phyloP scores from a whole-genome alignment of 2,888 invertebrate genomes.

The Himalopsyche kuldschensis region DNA sequence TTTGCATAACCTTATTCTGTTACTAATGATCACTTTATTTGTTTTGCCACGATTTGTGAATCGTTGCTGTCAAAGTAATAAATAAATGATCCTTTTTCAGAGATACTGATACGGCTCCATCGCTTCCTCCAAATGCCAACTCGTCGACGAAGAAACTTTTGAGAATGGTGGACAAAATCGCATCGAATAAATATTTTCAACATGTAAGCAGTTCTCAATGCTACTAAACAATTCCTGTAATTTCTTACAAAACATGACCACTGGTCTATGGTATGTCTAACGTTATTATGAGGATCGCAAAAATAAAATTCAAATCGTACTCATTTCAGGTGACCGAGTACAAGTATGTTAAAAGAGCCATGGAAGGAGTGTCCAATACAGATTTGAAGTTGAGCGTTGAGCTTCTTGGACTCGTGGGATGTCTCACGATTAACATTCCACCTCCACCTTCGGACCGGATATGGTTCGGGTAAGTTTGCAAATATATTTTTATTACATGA shows the following conservation, averaged over 20 bases:
- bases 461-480: constrained; percentile 80
- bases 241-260: neutral
- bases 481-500: too few species aligned
- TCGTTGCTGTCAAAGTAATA: neutral
- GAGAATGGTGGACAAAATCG: constrained; percentile 81
- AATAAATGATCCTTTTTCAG: constrained; percentile 3
- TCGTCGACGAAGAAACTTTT: constrained; percentile 70
- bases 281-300: neutral
- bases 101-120: constrained; percentile 6
- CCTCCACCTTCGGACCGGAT: constrained; percentile 87
- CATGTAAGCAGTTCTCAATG: constrained; percentile 54
- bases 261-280: too few species aligned
- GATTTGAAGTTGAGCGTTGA: constrained; percentile 84
- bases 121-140: constrained; percentile 36
- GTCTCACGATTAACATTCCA: constrained; percentile 81
- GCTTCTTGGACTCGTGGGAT: constrained; percentile 75
- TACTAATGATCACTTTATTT: neutral
- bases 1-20: neutral
- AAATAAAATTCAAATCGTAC: neutral
- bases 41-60: neutral
- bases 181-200: constrained; percentile 85
- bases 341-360: constrained; percentile 82
- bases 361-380: constrained; percentile 89
- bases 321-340: constrained; percentile 74
- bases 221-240: too few species aligned